Conservation (phyloP, 2,113 vertebrate genomes). For the Neolamprologus falcicula region DNA sequence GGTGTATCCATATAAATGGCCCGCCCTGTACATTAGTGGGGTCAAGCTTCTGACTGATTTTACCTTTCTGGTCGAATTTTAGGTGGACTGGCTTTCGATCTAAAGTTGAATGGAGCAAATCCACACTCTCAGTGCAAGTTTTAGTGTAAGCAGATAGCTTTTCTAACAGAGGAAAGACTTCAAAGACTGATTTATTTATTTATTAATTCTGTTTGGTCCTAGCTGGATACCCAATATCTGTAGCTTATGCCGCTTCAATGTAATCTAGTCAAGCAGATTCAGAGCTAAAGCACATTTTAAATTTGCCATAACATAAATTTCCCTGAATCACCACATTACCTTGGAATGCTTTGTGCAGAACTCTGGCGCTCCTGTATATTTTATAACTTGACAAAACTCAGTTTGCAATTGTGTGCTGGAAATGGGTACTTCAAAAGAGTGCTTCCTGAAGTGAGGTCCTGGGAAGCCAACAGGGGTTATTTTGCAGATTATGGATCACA, state of each 20-base stretch:
- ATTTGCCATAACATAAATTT: constrained; percentile 15
- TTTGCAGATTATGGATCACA: constrained; percentile 14
- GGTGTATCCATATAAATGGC: not conserved
- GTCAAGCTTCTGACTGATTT: not conserved
- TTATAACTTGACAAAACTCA: not conserved
- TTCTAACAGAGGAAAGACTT: not conserved
- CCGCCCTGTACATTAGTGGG: not conserved
- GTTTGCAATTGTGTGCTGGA: not conserved
- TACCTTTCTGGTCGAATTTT: not conserved
- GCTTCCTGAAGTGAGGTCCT: not conserved
- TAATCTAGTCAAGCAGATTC: constrained; percentile 32
- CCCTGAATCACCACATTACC: not conserved
- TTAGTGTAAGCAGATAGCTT: not conserved
- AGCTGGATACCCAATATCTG: not conserved
- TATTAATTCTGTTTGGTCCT: not conserved
- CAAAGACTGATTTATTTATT: not conserved
- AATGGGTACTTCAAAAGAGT: constrained; percentile 12
- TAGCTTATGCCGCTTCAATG: constrained; percentile 8
- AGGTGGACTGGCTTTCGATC: not conserved
- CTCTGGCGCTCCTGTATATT: not conserved
- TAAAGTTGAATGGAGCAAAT: not conserved
- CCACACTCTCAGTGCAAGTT: not conserved
- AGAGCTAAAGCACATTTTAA: constrained; percentile 14
- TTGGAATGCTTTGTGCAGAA: not conserved
- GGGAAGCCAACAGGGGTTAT: not conserved